Evolutionary conservation across 2,797 vertebrate species (phyloP).

Genomic region (Columba guinea): DNA sequence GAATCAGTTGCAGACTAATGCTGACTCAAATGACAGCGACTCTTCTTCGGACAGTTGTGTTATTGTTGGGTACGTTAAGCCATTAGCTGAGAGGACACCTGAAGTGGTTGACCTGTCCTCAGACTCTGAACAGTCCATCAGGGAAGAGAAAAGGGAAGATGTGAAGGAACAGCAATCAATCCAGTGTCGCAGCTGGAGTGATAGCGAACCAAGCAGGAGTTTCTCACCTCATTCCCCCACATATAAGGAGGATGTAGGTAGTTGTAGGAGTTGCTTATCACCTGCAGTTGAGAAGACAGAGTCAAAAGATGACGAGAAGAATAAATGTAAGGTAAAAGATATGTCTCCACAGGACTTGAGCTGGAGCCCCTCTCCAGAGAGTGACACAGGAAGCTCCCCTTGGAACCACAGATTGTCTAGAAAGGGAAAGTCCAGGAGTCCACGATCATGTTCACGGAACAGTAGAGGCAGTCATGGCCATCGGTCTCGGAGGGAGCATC

Average conservation of each 20-base stretch:
- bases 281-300: conserved; percentile 30
- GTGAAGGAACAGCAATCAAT: conserved; percentile 77
- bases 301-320: conserved; percentile 58
- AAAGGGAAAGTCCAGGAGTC: conserved; percentile 66
- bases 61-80: conserved; percentile 89
- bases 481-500: conserved; percentile 66
- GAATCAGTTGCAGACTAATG: conserved; percentile 33
- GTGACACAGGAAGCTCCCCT: conserved; percentile 54
- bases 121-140: conserved; percentile 82
- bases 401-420: conserved; percentile 55
- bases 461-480: conserved; percentile 63
- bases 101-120: conserved; percentile 93
- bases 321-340: conserved; percentile 32
- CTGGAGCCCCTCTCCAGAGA: conserved; percentile 59
- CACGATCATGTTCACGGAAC: conserved; percentile 60
- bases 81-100: conserved; percentile 88
- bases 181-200: conserved; percentile 79
- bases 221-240: conserved; percentile 57
- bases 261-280: conserved; percentile 32
- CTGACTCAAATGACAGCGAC: conserved; percentile 60
- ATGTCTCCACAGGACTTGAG: conserved; percentile 21
- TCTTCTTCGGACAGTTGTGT: conserved; percentile 87
- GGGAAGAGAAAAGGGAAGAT: conserved; percentile 73
- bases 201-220: conserved; percentile 71
- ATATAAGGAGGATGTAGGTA: conserved; percentile 64